Evolutionary conservation across 2,888 invertebrate genomes (phyloP), one percentile per base, ranked within the genome.

Genomic region (Platycheirus rosarum): DNA sequence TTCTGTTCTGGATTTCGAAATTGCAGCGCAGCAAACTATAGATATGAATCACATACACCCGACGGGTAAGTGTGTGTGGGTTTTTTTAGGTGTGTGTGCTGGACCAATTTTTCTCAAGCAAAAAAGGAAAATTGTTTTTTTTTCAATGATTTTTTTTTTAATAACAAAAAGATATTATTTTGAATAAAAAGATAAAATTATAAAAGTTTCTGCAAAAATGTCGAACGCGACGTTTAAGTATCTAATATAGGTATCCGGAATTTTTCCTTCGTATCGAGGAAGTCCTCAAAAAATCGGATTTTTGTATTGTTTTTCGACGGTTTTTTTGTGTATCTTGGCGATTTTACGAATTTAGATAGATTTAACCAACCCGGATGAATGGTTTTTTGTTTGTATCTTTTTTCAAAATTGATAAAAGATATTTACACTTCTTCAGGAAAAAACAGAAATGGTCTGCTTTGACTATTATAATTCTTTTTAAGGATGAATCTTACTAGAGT

Each of bases 241-340:
- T 14, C n/a, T 4, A 48, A 26, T n/a, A 23, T 26, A 55, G 57
- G 80, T 80, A 80, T 80, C 80, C 80, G 80, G 80, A 80, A 80
- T 80, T 80, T 80, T 80, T 76, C 65, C 70, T 76, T 80, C 80
- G 77, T 71, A 65, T 66, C 60, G 80, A 70, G 80, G 70, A 76
- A 76, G 65, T 70, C 60, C 70, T 76, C 60, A 76, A 80, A 80
- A 66, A 48, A 65, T 46, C 35, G 57, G 29, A 62, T 73, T 71
- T 71, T 71, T 70, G 20, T 32, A 51, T 42, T 60, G 60, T 74
- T 68, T 55, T 44, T 37, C 11, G 48, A 62, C n/a, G 46, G 46
- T 62, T 40, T 63, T 70, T 63, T 48, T 18, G 0, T 42, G 14
- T 32, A 32, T 32, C 13, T 11, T 9, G 14, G n/a, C 73, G 57